Percentiles rank a stretch among this genome's conserved stretches.
Evolutionary conservation across 2,113 vertebrate species (phyloP).

Genomic region (Spheniscus mendiculus): DNA sequence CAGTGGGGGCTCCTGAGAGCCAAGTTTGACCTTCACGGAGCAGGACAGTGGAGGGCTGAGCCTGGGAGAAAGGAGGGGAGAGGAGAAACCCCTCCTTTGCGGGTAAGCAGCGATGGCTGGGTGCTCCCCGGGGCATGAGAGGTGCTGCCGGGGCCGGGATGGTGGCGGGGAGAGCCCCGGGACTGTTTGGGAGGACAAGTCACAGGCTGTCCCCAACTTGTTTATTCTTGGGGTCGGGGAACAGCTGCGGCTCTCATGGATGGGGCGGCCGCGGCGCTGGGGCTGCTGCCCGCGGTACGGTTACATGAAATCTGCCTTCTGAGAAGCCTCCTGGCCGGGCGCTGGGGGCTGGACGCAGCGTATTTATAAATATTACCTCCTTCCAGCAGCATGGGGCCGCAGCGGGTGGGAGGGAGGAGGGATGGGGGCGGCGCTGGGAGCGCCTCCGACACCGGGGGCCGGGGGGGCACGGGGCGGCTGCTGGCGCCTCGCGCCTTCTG

Average conservation of each 20-base stretch:
- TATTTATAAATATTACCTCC: conserved; percentile 55
- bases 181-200: conserved; percentile 25
- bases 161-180: not conserved
- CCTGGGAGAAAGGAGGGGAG: not conserved
- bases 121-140: rapidly evolving
- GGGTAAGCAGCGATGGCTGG: not conserved
- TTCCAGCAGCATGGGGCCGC: not conserved
- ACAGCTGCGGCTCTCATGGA: conserved; percentile 57
- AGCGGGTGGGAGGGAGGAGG: not conserved
- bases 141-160: not conserved
- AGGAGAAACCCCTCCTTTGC: not conserved
- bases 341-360: not conserved
- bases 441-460: rapidly evolving
- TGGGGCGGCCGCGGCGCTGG: not conserved
- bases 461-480: rapidly evolving
- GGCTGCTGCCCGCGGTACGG: not conserved
- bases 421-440: not conserved
- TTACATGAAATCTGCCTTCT: not conserved
- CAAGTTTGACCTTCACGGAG: conserved; percentile 26
- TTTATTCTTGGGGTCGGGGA: conserved; percentile 51
- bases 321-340: not conserved
- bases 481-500: not conserved
- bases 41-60: not conserved
- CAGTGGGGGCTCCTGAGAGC: not conserved
- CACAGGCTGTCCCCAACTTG: conserved; percentile 57